A percentile compares a stretch with the other conserved stretches of the same genome.
Evolutionary conservation across 2,888 invertebrate species (phyloP).

Genomic region (Drosophila neotestacea): DNA sequence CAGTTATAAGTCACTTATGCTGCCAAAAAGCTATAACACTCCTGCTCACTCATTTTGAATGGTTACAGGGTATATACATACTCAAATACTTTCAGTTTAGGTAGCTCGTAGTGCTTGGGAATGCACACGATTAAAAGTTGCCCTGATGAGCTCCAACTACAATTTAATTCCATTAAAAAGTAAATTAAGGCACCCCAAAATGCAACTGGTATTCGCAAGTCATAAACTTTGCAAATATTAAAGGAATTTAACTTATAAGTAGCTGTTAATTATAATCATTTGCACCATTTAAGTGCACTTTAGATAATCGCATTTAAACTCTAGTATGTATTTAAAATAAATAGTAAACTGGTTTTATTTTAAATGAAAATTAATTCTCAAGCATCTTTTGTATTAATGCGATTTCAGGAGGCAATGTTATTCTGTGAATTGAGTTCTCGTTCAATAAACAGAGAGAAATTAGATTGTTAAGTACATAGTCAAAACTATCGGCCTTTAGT

Average conservation of each 20-base stretch:
- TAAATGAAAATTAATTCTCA: neutral
- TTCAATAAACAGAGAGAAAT: no score
- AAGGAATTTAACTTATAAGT: neutral
- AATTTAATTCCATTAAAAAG: neutral
- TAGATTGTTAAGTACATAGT: no score
- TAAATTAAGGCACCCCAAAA: neutral
- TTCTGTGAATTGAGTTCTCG: neutral
- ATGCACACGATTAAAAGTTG: neutral
- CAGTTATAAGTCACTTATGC: no score
- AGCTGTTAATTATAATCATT: constrained; percentile 1
- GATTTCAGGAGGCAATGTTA: no score
- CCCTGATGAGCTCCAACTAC: constrained; percentile 10
- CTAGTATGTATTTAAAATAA: neutral
- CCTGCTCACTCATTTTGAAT: neutral
- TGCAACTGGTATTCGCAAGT: neutral
- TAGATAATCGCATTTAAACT: constrained; percentile 1
- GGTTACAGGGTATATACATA: constrained; percentile 4
- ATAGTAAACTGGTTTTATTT: neutral
- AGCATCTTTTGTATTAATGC: constrained; percentile 5
- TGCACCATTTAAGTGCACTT: constrained; percentile 1
- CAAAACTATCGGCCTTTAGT: no score
- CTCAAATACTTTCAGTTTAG: neutral
- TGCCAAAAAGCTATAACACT: neutral
- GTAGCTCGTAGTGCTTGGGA: neutral
- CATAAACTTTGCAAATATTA: neutral